These are phyloP conservation scores for Diglossa brunneiventris DNA, from an alignment of 2,113 vertebrate species.

Conservation along the genomic window DNA sequence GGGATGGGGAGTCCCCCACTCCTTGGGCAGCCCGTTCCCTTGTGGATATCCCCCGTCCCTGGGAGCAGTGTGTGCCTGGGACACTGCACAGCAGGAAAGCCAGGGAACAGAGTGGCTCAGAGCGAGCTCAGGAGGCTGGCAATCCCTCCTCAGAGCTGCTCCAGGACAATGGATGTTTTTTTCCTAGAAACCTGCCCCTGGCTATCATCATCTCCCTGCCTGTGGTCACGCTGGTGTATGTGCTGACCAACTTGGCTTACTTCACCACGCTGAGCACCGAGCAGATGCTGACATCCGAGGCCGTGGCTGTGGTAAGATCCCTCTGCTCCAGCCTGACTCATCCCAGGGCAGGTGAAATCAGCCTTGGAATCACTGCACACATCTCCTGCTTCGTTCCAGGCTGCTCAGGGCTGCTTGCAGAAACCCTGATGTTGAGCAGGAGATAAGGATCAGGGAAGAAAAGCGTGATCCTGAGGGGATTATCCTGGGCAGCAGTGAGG, in stretches of 20 bases:
- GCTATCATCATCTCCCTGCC: constrained; percentile 98
- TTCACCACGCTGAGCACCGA: constrained; percentile 91
- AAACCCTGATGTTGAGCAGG: background rate
- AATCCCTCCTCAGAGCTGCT: background rate
- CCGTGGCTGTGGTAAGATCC: constrained; percentile 90
- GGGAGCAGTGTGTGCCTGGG: background rate
- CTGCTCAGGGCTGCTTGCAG: background rate
- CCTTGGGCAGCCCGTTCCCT: background rate
- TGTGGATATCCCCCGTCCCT: background rate
- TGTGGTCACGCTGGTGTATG: constrained; percentile 92
- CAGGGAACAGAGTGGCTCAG: background rate
- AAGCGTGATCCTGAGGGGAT: background rate
- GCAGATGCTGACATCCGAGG: constrained; percentile 87
- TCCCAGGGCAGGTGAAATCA: background rate
- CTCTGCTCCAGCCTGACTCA: background rate
- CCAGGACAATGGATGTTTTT: background rate
- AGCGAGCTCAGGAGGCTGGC: rapidly evolving
- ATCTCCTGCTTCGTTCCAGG: background rate
- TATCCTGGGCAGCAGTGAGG: background rate
- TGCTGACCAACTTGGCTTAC: constrained; percentile 96
- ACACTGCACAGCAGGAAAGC: rapidly evolving
- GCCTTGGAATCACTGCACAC: background rate
- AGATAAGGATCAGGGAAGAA: background rate
- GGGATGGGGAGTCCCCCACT: background rate
- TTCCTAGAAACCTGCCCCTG: constrained; percentile 89